Evolutionary conservation across 2,888 invertebrate genomes (phyloP).

Genomic region (Phalangium opilio): DNA sequence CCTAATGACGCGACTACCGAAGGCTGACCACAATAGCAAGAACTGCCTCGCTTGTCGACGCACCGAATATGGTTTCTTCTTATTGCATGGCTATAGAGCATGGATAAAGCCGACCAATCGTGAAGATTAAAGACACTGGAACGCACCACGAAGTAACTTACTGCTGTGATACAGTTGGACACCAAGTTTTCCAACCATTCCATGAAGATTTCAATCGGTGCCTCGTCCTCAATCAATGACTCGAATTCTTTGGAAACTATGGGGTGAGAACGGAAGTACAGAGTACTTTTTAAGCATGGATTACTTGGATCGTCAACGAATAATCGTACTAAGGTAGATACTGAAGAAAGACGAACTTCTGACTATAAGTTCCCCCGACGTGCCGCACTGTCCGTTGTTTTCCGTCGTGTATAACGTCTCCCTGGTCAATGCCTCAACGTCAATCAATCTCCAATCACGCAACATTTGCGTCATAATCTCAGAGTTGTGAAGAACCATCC

Average conservation of each 20-base stretch:
- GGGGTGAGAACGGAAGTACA: slow-evolving; percentile 4
- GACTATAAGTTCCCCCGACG: no score
- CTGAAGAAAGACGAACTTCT: no score
- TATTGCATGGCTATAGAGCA: slow-evolving; percentile 22
- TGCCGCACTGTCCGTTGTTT: slow-evolving; percentile 21
- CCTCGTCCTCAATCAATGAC: slow-evolving; percentile 33
- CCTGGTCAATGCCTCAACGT: slow-evolving; percentile 31
- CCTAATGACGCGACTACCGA: slow-evolving; percentile 34
- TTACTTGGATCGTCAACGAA: background rate
- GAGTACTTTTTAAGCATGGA: background rate
- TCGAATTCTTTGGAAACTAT: slow-evolving; percentile 35
- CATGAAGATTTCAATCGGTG: slow-evolving; percentile 32
- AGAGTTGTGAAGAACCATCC: slow-evolving; percentile 32
- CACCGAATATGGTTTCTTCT: slow-evolving; percentile 21
- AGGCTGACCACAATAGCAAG: slow-evolving; percentile 34
- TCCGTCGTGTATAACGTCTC: slow-evolving; percentile 33
- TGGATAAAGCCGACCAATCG: background rate
- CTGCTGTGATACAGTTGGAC: slow-evolving; percentile 32
- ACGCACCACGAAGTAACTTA: slow-evolving; percentile 17
- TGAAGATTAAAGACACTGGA: no score
- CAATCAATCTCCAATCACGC: slow-evolving; percentile 34
- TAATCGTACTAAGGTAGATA: background rate
- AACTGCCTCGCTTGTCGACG: slow-evolving; percentile 32
- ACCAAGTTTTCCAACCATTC: slow-evolving; percentile 36
- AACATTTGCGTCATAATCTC: slow-evolving; percentile 35